Evolutionary conservation across 2,797 vertebrate genomes (phyloP).

Genomic region (Ateles fusciceps): DNA sequence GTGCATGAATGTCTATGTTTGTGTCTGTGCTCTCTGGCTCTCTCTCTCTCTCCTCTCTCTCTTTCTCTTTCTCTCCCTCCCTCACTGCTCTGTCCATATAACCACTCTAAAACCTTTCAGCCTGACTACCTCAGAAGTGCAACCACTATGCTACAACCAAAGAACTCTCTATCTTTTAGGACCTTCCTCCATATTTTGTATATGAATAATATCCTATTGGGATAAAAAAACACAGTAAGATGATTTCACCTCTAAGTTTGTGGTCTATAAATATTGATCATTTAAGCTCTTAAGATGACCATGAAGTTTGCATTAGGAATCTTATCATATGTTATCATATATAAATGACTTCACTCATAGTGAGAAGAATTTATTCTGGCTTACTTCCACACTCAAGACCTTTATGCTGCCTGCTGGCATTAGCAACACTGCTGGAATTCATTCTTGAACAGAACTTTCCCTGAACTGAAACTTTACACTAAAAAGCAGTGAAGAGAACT

Average conservation of each 20-base stretch:
- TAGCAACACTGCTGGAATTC: conserved; percentile 70
- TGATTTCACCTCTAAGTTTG: not conserved
- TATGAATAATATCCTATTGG: not conserved
- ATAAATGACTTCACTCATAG: conserved; percentile 46
- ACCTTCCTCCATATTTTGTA: not conserved
- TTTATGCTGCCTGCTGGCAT: conserved; percentile 46
- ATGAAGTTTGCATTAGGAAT: conserved; percentile 34
- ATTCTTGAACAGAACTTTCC: conserved; percentile 62
- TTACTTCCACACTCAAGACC: conserved; percentile 25
- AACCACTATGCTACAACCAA: not conserved
- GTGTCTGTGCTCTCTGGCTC: too few species aligned
- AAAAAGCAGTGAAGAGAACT: conserved; percentile 58
- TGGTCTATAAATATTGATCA: conserved; percentile 20
- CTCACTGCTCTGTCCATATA: not conserved
- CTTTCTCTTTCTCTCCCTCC: not conserved
- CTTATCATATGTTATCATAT: conserved; percentile 34
- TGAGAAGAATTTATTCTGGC: conserved; percentile 41
- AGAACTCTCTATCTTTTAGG: not conserved
- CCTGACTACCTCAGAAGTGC: not conserved
- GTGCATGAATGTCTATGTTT: too few species aligned
- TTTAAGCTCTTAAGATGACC: not conserved
- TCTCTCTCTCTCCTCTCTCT: not conserved
- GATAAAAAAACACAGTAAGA: not conserved
- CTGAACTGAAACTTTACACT: conserved; percentile 61
- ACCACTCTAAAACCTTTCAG: not conserved